These are phyloP conservation scores for Mesoligia furuncula DNA, from an alignment of 2,888 invertebrate genomes.

Conservation along the genomic window DNA sequence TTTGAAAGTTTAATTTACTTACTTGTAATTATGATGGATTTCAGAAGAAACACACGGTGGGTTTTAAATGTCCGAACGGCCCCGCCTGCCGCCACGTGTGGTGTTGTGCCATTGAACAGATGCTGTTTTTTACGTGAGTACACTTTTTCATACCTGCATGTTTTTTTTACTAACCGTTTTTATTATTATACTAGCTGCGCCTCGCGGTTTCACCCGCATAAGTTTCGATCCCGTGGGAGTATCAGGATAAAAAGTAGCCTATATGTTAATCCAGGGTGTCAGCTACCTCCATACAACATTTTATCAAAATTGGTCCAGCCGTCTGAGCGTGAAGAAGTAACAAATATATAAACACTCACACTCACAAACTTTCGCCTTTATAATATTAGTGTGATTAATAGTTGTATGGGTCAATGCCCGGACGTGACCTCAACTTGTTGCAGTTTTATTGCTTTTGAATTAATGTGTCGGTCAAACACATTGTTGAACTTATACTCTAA, in stretches of 20 bases:
- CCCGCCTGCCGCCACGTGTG: constrained; percentile 98
- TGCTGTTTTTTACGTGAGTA: constrained; percentile 99
- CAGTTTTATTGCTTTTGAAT: not conserved
- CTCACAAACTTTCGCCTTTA: too few relatives aligned
- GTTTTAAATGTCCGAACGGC: constrained; percentile 98
- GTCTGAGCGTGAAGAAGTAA: too few relatives aligned
- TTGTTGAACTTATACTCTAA: not conserved
- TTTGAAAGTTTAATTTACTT: not conserved
- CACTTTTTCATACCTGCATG: not conserved
- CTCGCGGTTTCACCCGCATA: too few relatives aligned
- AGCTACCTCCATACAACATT: too few relatives aligned
- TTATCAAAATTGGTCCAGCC: too few relatives aligned
- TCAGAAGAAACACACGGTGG: constrained; percentile 98
- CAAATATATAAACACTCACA: too few relatives aligned
- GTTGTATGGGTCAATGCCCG: constrained; percentile 10
- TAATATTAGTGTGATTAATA: too few relatives aligned
- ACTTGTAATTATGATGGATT: constrained; percentile 71
- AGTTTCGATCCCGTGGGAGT: too few relatives aligned
- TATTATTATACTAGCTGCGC: too few relatives aligned
- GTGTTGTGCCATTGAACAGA: constrained; percentile 99
- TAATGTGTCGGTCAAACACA: not conserved
- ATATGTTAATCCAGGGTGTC: too few relatives aligned
- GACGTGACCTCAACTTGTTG: not conserved
- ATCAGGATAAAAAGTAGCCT: too few relatives aligned
- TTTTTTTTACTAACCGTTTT: constrained; percentile 12